phyloP scores from a whole-genome alignment of 2,113 vertebrate genomes.

The Uropsilus gracilis region DNA sequence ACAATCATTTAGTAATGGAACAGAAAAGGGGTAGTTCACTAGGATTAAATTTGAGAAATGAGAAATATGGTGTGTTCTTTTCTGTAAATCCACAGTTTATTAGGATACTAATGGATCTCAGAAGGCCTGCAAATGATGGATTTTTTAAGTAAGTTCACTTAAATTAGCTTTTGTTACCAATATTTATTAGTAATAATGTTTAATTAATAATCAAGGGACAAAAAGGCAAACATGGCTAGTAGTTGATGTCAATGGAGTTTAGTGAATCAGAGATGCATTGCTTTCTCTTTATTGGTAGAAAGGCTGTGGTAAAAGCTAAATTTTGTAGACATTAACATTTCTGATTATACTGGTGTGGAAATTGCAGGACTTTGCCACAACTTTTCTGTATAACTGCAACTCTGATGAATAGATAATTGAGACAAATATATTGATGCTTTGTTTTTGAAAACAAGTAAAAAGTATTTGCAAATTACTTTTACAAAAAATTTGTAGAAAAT shows the following conservation, averaged over 20 bases:
- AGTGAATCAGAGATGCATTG: neutral
- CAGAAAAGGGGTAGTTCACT: neutral
- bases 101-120: neutral
- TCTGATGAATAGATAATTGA: neutral
- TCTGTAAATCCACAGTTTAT: neutral
- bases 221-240: neutral
- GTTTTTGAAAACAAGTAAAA: conserved; percentile 21
- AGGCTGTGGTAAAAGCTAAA: neutral
- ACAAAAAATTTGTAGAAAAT: too few relatives aligned
- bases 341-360: neutral
- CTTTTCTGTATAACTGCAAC: neutral
- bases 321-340: neutral
- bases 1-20: conserved; percentile 11
- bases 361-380: neutral
- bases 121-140: neutral
- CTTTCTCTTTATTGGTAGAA: conserved; percentile 8
- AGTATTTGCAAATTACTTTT: too few relatives aligned
- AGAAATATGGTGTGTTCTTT: neutral
- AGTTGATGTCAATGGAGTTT: neutral
- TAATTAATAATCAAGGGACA: neutral
- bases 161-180: neutral
- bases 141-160: neutral
- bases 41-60: neutral
- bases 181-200: neutral
- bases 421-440: neutral